Percentiles rank a stretch among this genome's conserved stretches.
Evolutionary conservation across 2,888 invertebrate genomes (phyloP).

Genomic region (Silvanus unidentatus): DNA sequence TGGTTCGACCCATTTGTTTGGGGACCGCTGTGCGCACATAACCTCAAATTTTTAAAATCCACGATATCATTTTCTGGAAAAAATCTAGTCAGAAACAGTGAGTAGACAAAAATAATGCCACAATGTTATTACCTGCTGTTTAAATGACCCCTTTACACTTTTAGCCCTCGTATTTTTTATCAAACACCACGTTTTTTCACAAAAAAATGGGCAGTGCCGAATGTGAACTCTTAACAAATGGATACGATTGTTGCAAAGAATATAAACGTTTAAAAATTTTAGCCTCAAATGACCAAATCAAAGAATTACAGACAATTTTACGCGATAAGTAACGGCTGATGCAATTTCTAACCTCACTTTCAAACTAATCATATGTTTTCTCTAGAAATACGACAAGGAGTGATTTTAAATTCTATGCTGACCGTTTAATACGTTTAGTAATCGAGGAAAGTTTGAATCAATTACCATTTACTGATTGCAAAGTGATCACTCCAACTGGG

Average conservation of each 20-base stretch:
- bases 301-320: slow-evolving; percentile 79
- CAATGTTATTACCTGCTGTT: too few relatives aligned
- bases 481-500: slow-evolving; percentile 90
- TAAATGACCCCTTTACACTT: too few relatives aligned
- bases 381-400: slow-evolving; percentile 81
- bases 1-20: slow-evolving; percentile 13
- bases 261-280: slow-evolving; percentile 66
- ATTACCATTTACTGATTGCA: slow-evolving; percentile 85
- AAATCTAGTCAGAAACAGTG: too few relatives aligned
- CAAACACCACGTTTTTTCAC: slow-evolving; percentile 3
- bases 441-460: slow-evolving; percentile 98
- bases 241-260: slow-evolving; percentile 40
- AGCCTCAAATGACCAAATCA: slow-evolving; percentile 71
- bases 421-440: slow-evolving; percentile 91
- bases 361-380: slow-evolving; percentile 12
- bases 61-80: background rate
- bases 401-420: slow-evolving; percentile 98
- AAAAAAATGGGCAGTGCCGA: slow-evolving; percentile 44
- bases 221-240: slow-evolving; percentile 24
- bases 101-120: too few relatives aligned
- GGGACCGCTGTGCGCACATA: too few relatives aligned
- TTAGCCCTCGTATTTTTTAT: too few relatives aligned
- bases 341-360: slow-evolving; percentile 1
- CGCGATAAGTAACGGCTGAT: slow-evolving; percentile 66
- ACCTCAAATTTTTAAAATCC: background rate